These are phyloP conservation scores for Melieria crassipennis DNA, from an alignment of 2,888 invertebrate species.

Conservation along the genomic window DNA sequence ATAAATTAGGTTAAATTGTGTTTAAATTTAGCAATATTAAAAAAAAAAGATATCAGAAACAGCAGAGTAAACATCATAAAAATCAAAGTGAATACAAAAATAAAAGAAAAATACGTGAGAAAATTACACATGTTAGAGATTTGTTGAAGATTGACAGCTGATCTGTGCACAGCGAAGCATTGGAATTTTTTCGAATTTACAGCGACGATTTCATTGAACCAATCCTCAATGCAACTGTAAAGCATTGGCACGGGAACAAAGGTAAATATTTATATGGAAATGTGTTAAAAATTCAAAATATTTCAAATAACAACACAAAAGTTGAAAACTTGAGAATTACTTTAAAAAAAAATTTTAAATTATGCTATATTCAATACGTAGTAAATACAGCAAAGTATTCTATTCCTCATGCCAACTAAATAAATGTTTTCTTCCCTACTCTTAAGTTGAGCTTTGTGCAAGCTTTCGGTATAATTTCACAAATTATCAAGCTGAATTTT, in stretches of 20 bases:
- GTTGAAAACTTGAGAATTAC: background rate
- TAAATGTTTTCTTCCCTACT: too few species aligned
- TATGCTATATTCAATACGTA: background rate
- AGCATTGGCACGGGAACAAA: background rate
- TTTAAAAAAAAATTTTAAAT: background rate
- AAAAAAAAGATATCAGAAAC: background rate
- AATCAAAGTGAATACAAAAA: background rate
- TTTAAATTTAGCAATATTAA: background rate
- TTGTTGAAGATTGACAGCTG: background rate
- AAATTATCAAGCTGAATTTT: too few species aligned
- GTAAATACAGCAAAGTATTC: background rate
- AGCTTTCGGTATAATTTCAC: too few species aligned
- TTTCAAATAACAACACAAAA: background rate
- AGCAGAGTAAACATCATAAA: background rate
- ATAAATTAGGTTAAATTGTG: background rate
- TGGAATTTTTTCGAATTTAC: too few species aligned
- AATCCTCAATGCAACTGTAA: background rate
- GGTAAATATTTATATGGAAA: background rate
- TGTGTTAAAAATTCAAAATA: background rate
- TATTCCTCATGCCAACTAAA: too few species aligned
- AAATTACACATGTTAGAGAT: background rate
- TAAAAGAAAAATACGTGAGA: background rate
- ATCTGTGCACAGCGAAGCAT: too few species aligned
- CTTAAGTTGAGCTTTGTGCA: too few species aligned
- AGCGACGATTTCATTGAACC: too few species aligned